Percentiles rank a stretch among this genome's conserved stretches.
phyloP scores from a whole-genome alignment of 2,797 vertebrate genomes.

The Pangasius djambal region DNA sequence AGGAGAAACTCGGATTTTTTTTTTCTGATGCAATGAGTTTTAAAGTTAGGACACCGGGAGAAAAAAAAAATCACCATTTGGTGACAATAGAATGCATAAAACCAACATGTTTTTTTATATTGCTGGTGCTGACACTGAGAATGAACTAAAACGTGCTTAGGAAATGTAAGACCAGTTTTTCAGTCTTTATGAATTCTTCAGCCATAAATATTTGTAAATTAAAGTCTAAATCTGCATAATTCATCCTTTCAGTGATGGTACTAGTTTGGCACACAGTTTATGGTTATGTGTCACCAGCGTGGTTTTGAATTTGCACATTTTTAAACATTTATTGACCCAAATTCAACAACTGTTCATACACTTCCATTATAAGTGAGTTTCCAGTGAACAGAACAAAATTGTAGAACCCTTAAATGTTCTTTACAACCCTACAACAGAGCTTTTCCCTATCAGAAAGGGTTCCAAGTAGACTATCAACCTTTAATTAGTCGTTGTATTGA shows the following conservation, averaged over 20 bases:
- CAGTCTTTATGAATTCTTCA: neutral
- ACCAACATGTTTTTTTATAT: neutral
- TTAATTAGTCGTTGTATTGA: neutral
- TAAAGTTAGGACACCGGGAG: neutral
- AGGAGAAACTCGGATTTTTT: neutral
- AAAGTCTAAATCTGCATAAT: neutral
- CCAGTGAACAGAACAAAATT: neutral
- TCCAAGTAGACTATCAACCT: neutral
- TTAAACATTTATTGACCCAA: neutral
- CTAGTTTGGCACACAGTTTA: neutral
- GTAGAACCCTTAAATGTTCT: neutral
- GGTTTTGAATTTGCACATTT: neutral
- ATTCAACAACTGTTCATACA: neutral
- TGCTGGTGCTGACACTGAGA: neutral
- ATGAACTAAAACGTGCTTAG: neutral
- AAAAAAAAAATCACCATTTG: neutral
- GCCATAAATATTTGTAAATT: neutral
- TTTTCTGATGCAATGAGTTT: slow-evolving; percentile 20
- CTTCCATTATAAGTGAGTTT: neutral
- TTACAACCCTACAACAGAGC: neutral
- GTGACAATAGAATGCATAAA: neutral
- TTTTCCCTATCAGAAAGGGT: neutral
- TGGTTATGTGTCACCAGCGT: neutral
- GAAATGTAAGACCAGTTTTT: neutral
- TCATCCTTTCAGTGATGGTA: neutral